Evolutionary conservation across 2,113 vertebrate genomes (phyloP).

Genomic region (Propithecus coquereli): DNA sequence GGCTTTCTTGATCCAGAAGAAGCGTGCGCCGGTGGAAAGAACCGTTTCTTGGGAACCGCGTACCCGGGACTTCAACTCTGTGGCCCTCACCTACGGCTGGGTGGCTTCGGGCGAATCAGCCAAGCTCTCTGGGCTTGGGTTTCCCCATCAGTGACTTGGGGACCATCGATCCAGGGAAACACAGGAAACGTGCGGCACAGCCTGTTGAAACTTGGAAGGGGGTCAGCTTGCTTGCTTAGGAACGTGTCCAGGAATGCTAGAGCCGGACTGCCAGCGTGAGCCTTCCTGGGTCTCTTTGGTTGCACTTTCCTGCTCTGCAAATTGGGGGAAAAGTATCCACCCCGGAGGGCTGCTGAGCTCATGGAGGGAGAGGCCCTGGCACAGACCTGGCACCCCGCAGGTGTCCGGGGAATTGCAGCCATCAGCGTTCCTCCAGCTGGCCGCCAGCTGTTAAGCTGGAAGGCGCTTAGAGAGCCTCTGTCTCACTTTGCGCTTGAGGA

Average conservation of each 20-base stretch:
- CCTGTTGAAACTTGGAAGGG: background rate
- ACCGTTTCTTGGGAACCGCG: background rate
- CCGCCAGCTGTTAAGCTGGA: background rate
- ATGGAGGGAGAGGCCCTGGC: background rate
- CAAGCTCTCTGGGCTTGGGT: background rate
- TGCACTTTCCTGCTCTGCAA: background rate
- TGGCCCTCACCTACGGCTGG: no score
- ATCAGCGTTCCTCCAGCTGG: background rate
- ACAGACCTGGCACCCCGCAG: background rate
- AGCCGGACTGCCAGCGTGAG: background rate
- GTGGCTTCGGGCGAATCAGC: background rate
- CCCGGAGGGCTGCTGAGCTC: background rate
- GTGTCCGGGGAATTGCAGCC: rapidly evolving
- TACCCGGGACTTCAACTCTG: background rate
- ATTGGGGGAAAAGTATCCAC: background rate
- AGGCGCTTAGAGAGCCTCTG: background rate
- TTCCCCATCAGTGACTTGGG: background rate
- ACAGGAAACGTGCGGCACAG: background rate
- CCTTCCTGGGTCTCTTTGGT: background rate
- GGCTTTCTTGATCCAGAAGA: background rate
- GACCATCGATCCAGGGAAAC: background rate
- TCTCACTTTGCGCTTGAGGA: background rate
- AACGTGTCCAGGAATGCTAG: background rate
- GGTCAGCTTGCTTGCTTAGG: background rate
- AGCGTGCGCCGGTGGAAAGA: background rate